Evolutionary conservation across 1,140 invertebrate genomes (phyloP).

Genomic region (Heliothis virescens): DNA sequence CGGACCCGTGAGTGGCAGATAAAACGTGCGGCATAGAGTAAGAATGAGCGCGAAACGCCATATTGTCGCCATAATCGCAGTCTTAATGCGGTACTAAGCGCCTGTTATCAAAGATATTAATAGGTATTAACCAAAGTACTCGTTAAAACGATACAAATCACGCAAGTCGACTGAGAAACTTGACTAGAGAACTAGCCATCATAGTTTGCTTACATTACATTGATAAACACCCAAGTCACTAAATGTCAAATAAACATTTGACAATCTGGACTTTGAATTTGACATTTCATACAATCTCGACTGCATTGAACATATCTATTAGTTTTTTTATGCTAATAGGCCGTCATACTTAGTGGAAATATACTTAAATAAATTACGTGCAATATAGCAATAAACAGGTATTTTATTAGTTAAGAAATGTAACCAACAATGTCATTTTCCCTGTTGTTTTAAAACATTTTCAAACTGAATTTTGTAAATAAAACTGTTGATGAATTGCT

Average conservation of each 20-base stretch:
- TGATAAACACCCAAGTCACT: background rate
- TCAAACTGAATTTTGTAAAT: conserved; percentile 34
- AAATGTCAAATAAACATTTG: conserved; percentile 20
- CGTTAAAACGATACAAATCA: conserved; percentile 40
- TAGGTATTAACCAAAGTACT: background rate
- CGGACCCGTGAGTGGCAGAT: no score
- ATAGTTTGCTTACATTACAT: conserved; percentile 35
- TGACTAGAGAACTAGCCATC: conserved; percentile 19
- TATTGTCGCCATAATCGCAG: conserved; percentile 15
- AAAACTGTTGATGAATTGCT: background rate
- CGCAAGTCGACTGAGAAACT: conserved; percentile 23
- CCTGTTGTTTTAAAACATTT: background rate
- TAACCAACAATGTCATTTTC: background rate
- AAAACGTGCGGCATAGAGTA: background rate
- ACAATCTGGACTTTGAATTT: conserved; percentile 29
- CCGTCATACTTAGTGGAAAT: conserved; percentile 38
- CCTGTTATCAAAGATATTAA: background rate
- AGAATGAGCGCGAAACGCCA: conserved; percentile 12
- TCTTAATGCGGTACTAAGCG: no score
- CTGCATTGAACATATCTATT: conserved; percentile 61
- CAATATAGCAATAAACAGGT: conserved; percentile 25
- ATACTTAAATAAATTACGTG: conserved; percentile 30
- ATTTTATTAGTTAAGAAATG: conserved; percentile 10
- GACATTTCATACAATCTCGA: conserved; percentile 49
- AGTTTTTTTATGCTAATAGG: conserved; percentile 54